These are phyloP conservation scores for Falco berigora DNA, from an alignment of 2,797 vertebrate species.

Conservation along the genomic window DNA sequence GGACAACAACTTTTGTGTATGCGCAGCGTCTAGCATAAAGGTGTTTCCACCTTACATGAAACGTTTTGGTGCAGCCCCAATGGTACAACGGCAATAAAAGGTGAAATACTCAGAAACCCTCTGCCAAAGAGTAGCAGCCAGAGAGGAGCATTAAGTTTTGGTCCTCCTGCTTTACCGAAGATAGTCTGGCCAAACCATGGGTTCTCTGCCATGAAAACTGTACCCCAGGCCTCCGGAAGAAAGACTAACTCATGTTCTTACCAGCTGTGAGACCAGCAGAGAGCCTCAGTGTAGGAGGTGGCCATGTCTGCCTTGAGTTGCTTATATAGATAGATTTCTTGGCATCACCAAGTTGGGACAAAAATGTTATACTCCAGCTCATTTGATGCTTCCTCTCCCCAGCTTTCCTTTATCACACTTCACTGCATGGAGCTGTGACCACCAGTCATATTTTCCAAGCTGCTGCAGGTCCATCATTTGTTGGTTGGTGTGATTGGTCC, in stretches of 20 bases:
- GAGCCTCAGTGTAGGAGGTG: background rate
- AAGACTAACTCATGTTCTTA: background rate
- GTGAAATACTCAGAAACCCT: background rate
- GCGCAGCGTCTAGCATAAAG: background rate
- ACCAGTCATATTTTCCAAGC: background rate
- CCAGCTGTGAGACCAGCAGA: background rate
- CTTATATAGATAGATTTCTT: background rate
- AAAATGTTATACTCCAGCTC: background rate
- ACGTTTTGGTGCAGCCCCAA: background rate
- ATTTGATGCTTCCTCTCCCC: background rate
- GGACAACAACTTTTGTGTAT: background rate
- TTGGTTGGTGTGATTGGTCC: background rate
- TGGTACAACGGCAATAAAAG: background rate
- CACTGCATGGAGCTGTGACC: background rate
- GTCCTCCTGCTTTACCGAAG: background rate
- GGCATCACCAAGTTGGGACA: background rate
- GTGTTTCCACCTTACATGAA: background rate
- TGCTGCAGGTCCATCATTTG: background rate
- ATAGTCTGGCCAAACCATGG: background rate
- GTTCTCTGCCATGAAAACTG: background rate
- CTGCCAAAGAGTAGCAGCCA: background rate
- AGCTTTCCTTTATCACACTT: background rate
- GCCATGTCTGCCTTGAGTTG: background rate
- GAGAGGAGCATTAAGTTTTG: background rate
- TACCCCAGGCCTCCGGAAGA: background rate